A percentile compares a stretch with the other conserved stretches of the same genome.
Conservation (phyloP, 2,888 invertebrate genomes). For the Myopa tessellatipennis region DNA sequence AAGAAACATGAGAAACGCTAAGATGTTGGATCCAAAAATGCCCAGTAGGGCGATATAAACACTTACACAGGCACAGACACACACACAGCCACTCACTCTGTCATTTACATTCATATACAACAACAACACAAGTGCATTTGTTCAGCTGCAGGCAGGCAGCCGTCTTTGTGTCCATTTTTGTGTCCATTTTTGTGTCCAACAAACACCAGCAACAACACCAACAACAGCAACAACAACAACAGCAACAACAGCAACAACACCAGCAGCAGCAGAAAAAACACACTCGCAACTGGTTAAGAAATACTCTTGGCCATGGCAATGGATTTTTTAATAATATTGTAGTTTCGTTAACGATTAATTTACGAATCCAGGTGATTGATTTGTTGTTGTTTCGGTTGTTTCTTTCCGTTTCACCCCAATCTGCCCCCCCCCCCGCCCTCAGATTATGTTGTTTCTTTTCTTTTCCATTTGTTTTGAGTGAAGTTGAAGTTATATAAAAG, state of each 20-base stretch:
- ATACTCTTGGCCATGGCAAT: conserved; percentile 57
- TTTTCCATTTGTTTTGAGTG: no score
- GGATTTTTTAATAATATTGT: conserved; percentile 51
- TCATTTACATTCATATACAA: not conserved
- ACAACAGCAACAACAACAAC: not conserved
- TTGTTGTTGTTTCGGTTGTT: conserved; percentile 15
- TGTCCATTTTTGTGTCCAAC: no score
- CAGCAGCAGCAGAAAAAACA: conserved; percentile 2
- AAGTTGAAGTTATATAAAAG: no score
- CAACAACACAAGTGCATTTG: not conserved
- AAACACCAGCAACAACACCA: no score
- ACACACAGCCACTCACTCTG: not conserved
- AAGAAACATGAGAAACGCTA: not conserved
- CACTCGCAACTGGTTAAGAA: conserved; percentile 4
- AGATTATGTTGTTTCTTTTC: conserved; percentile 19
- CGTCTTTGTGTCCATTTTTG: no score
- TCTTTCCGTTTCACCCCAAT: conserved; percentile 9
- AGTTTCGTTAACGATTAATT: conserved; percentile 39
- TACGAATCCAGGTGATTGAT: not conserved
- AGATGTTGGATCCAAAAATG: not conserved
- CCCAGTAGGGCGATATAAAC: conserved; percentile 1
- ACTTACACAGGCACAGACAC: conserved; percentile 21
- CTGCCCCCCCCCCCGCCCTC: no score
- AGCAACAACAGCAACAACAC: conserved; percentile 2
- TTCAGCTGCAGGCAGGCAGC: conserved; percentile 39